Conservation (phyloP, 2,113 vertebrate species). For the Macheiramphus alcinus region DNA sequence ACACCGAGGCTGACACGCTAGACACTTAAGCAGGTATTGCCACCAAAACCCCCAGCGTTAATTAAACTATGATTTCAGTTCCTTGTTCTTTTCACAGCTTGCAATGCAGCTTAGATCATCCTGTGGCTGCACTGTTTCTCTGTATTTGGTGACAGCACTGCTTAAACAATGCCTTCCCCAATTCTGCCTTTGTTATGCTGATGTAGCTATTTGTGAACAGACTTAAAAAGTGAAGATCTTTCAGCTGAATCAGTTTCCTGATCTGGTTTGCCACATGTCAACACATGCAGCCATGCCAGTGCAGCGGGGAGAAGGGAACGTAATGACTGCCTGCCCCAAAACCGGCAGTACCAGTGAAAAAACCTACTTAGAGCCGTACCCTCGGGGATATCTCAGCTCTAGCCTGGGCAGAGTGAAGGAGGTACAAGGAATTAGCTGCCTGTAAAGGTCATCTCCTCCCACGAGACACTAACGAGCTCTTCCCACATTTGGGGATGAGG, state of each 20-base stretch:
- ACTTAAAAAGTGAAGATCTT: background rate
- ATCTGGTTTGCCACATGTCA: background rate
- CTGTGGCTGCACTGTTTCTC: background rate
- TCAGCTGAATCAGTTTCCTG: background rate
- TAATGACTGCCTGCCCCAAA: background rate
- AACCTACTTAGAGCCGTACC: rapidly evolving
- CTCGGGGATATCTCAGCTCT: background rate
- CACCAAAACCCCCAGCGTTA: background rate
- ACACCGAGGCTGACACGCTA: rapidly evolving
- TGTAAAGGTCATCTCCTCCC: background rate
- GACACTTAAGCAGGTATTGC: background rate
- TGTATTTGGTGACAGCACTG: background rate
- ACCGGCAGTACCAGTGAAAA: background rate
- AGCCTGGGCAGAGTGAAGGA: background rate
- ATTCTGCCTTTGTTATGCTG: background rate
- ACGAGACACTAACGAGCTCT: background rate
- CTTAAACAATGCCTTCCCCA: background rate
- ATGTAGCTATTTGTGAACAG: background rate
- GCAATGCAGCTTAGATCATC: background rate
- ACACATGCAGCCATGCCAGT: background rate
- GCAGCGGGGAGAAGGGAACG: background rate
- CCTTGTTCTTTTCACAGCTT: background rate
- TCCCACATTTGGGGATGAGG: background rate
- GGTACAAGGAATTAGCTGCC: background rate
- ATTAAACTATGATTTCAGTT: background rate